Percentiles rank a stretch among this genome's conserved stretches.
phyloP scores from a whole-genome alignment of 2,888 invertebrate genomes.

The Acleris literana region DNA sequence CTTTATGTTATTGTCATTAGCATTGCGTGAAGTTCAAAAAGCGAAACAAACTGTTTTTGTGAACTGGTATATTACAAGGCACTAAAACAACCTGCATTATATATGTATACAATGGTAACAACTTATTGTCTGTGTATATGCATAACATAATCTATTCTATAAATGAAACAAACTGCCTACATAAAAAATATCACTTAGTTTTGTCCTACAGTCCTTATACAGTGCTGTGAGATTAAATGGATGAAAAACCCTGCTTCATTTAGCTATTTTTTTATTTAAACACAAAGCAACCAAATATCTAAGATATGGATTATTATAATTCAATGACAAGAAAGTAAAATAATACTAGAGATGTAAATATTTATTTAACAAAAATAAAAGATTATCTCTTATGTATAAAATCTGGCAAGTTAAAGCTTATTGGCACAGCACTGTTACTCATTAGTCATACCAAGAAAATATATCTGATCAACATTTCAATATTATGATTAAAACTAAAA shows the following conservation, averaged over 20 bases:
- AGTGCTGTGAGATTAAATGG: background rate
- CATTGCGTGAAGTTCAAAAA: background rate
- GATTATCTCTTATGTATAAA: slow-evolving; percentile 26
- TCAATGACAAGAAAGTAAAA: slow-evolving; percentile 1
- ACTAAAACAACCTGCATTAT: slow-evolving; percentile 25
- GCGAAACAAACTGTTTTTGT: slow-evolving; percentile 13
- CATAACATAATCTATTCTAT: slow-evolving; percentile 14
- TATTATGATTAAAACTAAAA: slow-evolving; percentile 19
- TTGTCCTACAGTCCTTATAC: slow-evolving; percentile 3
- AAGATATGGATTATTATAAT: background rate
- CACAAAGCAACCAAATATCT: slow-evolving; percentile 20
- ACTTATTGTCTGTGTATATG: slow-evolving; percentile 11
- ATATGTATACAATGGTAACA: slow-evolving; percentile 11
- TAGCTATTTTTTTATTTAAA: background rate
- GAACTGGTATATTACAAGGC: slow-evolving; percentile 32
- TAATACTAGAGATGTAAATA: slow-evolving; percentile 22
- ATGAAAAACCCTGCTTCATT: background rate
- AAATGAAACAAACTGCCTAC: slow-evolving; percentile 2
- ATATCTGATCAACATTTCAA: slow-evolving; percentile 9
- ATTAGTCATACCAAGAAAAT: slow-evolving; percentile 20
- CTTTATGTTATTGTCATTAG: too few relatives aligned
- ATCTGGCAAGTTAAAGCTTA: slow-evolving; percentile 7
- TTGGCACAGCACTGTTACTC: slow-evolving; percentile 13
- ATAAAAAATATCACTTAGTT: slow-evolving; percentile 22
- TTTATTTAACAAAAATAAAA: slow-evolving; percentile 20